Evolutionary conservation across 1,140 invertebrate species (phyloP).

Genomic region (Hylyphantes graminicola): DNA sequence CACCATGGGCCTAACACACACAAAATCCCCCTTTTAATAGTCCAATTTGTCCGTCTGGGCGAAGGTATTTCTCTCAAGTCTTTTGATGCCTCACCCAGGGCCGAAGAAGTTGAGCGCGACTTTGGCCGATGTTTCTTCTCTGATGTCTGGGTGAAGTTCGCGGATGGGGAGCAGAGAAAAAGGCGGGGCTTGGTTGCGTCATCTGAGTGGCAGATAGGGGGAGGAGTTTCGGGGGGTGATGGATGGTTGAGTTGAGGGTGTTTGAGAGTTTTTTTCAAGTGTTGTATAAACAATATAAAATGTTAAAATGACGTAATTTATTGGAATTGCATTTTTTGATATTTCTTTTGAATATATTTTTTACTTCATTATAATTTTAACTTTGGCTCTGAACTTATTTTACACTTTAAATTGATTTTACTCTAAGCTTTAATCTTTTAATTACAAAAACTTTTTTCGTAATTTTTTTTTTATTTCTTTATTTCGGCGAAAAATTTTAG

Average conservation of each 20-base stretch:
- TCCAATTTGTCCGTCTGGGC: no score
- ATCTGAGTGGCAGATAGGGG: slow-evolving; percentile 18
- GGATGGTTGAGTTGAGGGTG: neutral
- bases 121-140: neutral
- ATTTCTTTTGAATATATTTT: no score
- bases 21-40: neutral
- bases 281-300: neutral
- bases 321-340: no score
- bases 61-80: neutral
- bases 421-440: no score
- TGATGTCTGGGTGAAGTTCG: neutral
- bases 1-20: slow-evolving; percentile 12
- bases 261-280: neutral
- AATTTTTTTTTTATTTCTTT: no score
- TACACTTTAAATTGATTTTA: no score
- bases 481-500: no score
- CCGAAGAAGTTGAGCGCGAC: neutral
- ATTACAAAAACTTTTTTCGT: no score
- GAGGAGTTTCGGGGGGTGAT: neutral
- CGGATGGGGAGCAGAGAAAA: neutral
- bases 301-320: no score
- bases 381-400: no score
- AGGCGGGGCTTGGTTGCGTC: slow-evolving; percentile 18
- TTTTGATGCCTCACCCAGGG: neutral
- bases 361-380: no score